Evolutionary conservation across 2,888 invertebrate species (phyloP), one percentile per base, ranked within the genome.

Genomic region (Omphaloscelis lunosa): DNA sequence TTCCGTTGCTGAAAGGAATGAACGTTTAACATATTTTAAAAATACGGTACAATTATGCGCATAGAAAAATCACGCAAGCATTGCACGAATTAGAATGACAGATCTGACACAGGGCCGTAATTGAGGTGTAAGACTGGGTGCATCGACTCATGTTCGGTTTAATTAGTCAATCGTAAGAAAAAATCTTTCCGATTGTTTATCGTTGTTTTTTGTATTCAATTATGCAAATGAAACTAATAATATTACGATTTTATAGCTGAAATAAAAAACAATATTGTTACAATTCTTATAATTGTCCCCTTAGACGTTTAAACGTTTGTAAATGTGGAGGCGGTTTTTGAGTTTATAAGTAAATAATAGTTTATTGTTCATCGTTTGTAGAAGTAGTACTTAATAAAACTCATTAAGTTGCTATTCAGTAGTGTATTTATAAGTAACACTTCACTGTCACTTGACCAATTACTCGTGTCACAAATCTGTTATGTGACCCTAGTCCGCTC

Each of bases 401-500:
- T 27, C 15, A 56, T 29, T 12, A 17, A 34, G 20, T 59, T 29
- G 6, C 2, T 23, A 34, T 53, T 41, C 12, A 20, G n/a, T 75
- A 15, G 12, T 27, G 5, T n/a, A 56, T n/a, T 12, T 2, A 39
- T 23, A 23, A 41, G 23, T 39, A 11, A 48, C 11, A 27, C 15
- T 39, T 56, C n/a, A 8, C 53, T 29, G 69, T 48, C 41, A 29
- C 53, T 72, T 51, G 51, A 17, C 41, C 56, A 53, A 72, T 51
- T 53, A 41, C 51, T 45, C 48, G 62, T 72, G 39, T 69, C 62
- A 78, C 39, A n/a, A 15, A 15, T 77, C 51, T 45, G 80, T 80
- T 80, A 71, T 59, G 53, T 84, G 86, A 88, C 85, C 87, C 74
- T 74, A 81, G 77, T 80, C 82, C 82, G 83, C 77, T 71, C 76